A percentile compares a stretch with the other conserved stretches of the same genome.
Evolutionary conservation across 2,113 vertebrate genomes (phyloP).

Genomic region (Meles meles): DNA sequence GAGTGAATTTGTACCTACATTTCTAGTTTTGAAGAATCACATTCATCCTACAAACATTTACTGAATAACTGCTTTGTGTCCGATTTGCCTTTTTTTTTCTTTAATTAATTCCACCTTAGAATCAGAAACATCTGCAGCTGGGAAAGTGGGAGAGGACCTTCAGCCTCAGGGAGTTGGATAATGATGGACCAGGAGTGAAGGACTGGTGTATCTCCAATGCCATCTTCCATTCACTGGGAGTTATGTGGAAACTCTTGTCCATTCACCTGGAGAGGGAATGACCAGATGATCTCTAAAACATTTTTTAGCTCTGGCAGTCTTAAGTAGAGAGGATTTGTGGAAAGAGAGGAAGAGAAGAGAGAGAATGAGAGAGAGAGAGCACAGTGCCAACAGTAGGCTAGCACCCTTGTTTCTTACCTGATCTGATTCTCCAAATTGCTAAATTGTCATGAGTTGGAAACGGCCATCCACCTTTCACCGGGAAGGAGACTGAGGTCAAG

Average conservation of each 20-base stretch:
- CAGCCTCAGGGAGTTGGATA: no score
- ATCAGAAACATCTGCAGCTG: not conserved
- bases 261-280: no score
- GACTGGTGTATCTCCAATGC: rapidly evolving
- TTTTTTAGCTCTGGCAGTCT: not conserved
- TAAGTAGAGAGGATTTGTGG: not conserved
- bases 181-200: rapidly evolving
- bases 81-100: not conserved
- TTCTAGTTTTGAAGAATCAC: conserved; percentile 33
- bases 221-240: not conserved
- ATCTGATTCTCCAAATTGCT: rapidly evolving
- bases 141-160: not conserved
- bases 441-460: not conserved
- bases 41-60: conserved; percentile 35
- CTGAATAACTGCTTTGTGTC: conserved; percentile 16
- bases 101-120: not conserved
- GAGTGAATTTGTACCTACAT: not conserved
- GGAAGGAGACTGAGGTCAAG: rapidly evolving
- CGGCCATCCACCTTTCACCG: rapidly evolving
- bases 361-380: rapidly evolving
- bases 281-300: rapidly evolving
- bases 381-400: rapidly evolving
- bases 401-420: rapidly evolving
- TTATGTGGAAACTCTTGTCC: no score
- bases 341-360: not conserved